Conservation (phyloP, 2,113 vertebrate genomes). For the Calidris pygmaea region DNA sequence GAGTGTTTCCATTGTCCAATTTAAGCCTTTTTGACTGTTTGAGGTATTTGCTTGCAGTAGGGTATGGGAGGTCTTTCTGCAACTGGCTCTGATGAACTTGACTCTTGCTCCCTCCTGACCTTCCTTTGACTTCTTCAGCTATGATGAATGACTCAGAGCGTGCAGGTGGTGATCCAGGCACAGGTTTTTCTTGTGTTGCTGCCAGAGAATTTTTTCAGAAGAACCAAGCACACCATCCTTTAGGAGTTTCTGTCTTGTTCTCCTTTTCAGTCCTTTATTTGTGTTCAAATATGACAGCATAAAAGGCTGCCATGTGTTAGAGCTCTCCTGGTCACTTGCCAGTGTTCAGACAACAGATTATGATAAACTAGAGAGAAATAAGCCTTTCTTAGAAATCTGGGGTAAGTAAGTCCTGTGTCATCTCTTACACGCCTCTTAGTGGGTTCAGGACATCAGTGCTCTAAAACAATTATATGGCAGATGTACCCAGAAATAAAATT, state of each 20-base stretch:
- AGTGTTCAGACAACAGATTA: not conserved
- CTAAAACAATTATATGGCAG: not conserved
- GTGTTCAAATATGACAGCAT: not conserved
- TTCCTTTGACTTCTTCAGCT: not conserved
- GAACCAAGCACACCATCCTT: not conserved
- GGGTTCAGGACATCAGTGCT: not conserved
- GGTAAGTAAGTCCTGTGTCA: not conserved
- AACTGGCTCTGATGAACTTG: not conserved
- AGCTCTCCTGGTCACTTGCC: not conserved
- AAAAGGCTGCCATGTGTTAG: not conserved
- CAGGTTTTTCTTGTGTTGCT: not conserved
- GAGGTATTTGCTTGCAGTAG: not conserved
- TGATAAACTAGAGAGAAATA: not conserved
- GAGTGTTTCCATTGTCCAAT: not conserved
- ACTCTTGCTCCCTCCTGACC: not conserved
- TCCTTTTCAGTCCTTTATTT: not conserved
- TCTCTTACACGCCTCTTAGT: not conserved
- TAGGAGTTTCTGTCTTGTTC: not conserved
- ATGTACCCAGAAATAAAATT: not conserved
- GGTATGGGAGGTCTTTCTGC: not conserved
- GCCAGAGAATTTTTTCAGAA: not conserved
- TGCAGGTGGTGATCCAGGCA: not conserved
- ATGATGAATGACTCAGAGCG: not conserved
- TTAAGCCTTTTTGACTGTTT: not conserved
- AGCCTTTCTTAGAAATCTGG: not conserved